Percentiles rank a stretch among this genome's conserved stretches.
These are phyloP conservation scores for Conger conger DNA, from an alignment of 2,113 vertebrate species.

Conservation along the genomic window DNA sequence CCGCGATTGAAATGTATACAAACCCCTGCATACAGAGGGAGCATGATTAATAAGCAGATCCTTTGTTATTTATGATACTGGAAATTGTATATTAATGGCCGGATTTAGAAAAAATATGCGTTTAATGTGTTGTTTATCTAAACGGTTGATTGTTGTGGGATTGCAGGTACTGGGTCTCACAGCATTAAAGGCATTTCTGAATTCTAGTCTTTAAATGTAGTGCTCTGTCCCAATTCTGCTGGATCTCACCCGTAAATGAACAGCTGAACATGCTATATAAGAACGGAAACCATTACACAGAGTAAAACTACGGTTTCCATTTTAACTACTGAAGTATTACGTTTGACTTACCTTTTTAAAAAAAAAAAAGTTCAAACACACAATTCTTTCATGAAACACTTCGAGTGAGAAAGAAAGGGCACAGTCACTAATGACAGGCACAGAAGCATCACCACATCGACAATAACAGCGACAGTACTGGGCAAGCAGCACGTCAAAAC, in stretches of 20 bases:
- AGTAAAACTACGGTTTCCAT: background rate
- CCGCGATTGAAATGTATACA: background rate
- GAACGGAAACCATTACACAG: background rate
- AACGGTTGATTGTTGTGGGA: background rate
- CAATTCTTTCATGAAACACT: background rate
- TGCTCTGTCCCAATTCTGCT: background rate
- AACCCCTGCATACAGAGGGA: background rate
- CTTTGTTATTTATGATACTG: too few relatives aligned
- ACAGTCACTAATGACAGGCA: background rate
- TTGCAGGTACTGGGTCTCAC: background rate
- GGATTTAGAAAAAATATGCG: too few relatives aligned
- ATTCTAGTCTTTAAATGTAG: background rate
- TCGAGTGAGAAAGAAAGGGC: background rate
- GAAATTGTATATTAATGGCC: too few relatives aligned
- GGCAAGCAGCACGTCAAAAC: background rate
- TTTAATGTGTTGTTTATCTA: background rate
- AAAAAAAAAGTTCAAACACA: background rate
- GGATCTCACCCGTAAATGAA: background rate
- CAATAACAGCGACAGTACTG: background rate
- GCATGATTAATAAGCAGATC: background rate
- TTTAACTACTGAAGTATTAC: background rate
- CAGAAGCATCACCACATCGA: background rate
- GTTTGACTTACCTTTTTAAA: background rate
- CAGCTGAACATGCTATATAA: background rate
- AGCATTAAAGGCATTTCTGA: background rate